phyloP scores from a whole-genome alignment of 1,140 invertebrate species.

The Heliconius melpomene region DNA sequence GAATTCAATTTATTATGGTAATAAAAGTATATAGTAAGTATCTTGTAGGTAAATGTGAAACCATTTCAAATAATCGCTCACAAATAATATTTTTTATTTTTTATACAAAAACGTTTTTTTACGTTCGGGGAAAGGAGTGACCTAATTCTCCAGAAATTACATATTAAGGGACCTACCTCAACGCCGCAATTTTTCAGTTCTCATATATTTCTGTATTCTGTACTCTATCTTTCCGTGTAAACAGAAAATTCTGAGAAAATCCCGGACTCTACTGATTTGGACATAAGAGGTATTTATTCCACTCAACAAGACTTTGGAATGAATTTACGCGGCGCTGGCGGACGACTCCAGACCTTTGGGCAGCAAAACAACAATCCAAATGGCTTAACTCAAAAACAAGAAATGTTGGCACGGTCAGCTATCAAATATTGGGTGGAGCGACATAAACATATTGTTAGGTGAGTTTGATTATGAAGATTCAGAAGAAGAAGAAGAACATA shows the following conservation, averaged over 20 bases:
- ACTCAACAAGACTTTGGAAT: constrained; percentile 89
- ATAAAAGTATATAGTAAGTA: neutral
- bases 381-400: constrained; percentile 90
- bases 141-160: too few relatives aligned
- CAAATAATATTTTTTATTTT: too few relatives aligned
- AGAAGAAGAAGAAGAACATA: too few relatives aligned
- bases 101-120: too few relatives aligned
- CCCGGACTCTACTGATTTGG: constrained; percentile 81
- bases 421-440: constrained; percentile 94
- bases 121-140: too few relatives aligned
- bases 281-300: constrained; percentile 88
- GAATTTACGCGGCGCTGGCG: constrained; percentile 85
- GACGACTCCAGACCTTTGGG: constrained; percentile 83
- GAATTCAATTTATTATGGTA: neutral
- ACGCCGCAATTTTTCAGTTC: too few relatives aligned
- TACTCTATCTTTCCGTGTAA: neutral
- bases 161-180: too few relatives aligned
- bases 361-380: constrained; percentile 84
- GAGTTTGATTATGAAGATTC: too few relatives aligned
- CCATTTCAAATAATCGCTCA: too few relatives aligned
- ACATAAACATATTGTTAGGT: constrained; percentile 90
- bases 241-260: constrained; percentile 78
- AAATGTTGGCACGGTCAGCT: constrained; percentile 89
- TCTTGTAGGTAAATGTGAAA: too few relatives aligned
- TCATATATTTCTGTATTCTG: neutral